Percentiles rank a stretch among this genome's conserved stretches.
phyloP scores from a whole-genome alignment of 2,113 vertebrate species.

The Trinectes maculatus region DNA sequence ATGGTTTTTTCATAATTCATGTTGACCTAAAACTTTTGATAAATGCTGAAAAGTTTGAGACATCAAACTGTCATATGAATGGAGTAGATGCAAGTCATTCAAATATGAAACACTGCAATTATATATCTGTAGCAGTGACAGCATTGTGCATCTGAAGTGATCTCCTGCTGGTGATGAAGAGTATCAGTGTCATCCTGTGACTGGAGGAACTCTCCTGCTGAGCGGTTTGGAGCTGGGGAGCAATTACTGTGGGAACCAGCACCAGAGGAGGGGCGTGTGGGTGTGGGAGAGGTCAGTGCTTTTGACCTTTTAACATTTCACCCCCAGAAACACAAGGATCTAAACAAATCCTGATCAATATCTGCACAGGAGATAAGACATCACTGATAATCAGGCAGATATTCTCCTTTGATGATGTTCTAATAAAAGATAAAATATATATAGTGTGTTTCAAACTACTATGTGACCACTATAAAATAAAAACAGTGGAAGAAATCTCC shows the following conservation, averaged over 20 bases:
- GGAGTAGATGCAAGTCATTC: too few species aligned
- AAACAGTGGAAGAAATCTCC: background rate
- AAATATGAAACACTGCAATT: background rate
- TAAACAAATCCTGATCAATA: background rate
- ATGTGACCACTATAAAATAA: too few species aligned
- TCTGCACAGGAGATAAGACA: background rate
- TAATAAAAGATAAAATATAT: too few species aligned
- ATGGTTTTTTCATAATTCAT: too few species aligned
- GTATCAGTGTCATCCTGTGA: background rate
- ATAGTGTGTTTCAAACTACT: too few species aligned
- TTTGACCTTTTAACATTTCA: slow-evolving; percentile 19
- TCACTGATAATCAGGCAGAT: too few species aligned
- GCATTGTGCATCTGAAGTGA: background rate
- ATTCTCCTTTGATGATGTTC: too few species aligned
- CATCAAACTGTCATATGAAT: too few species aligned
- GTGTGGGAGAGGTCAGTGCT: slow-evolving; percentile 41
- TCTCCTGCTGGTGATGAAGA: background rate
- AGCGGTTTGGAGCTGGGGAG: background rate
- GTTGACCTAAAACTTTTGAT: background rate
- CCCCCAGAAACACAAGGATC: background rate
- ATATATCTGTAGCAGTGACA: background rate
- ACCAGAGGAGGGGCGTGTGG: slow-evolving; percentile 17
- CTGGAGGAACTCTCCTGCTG: background rate
- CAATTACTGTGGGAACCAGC: slow-evolving; percentile 23
- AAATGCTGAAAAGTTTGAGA: background rate